Base-by-base conservation (phyloP, 1,140 invertebrate genomes). In the Trachelipus rathkii region DNA sequence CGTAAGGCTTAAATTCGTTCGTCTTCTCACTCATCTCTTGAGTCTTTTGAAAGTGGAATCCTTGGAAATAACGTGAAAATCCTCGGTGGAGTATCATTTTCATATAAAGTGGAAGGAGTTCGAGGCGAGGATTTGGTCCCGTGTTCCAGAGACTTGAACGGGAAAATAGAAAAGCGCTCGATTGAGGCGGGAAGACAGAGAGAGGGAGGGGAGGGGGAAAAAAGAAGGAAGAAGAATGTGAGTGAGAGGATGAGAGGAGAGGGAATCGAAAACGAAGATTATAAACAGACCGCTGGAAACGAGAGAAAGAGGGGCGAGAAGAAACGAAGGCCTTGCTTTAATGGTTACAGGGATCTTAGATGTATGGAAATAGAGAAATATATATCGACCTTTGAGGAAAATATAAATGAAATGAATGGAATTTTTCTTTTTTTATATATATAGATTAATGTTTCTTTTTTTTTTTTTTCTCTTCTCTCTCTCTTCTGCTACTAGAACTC, bases 81-180 rank as follows among this genome's bases (percentile, higher is more conserved):
- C 50, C 50, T 60, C 50, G 50, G 11, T 60, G 50, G 50, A 60
- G 50, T 60, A 60, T 60, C 50, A 60, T 60, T 60, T 60, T 60
- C 50, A 60, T 60, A 60, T 60, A 60, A 60, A 60, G 50, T 60
- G 50, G 50, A 60, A 60, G 50, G 50, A 60, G n/a, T 60, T 60
- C 50, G 50, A 60, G 50, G 11, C 50, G 50, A 60, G 50, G 50
- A 60, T 60, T 60, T 60, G 50, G 50, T 60, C 50, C 11, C 50
- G 50, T 60, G 50, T 60, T 60, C 50, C 50, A 60, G 19, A 60
- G 50, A 60, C 50, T 60, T 60, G 50, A n/a, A 19, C 50, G 50
- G 50, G 50, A 60, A 60, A 60, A 60, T 60, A 60, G 50, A 60
- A 60, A 60, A 60, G 50, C 50, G 50, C 50, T 60, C 50, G 50